Percentiles rank a stretch among this genome's conserved stretches.
Conservation (phyloP, 2,797 vertebrate genomes). For the Sparus aurata region DNA sequence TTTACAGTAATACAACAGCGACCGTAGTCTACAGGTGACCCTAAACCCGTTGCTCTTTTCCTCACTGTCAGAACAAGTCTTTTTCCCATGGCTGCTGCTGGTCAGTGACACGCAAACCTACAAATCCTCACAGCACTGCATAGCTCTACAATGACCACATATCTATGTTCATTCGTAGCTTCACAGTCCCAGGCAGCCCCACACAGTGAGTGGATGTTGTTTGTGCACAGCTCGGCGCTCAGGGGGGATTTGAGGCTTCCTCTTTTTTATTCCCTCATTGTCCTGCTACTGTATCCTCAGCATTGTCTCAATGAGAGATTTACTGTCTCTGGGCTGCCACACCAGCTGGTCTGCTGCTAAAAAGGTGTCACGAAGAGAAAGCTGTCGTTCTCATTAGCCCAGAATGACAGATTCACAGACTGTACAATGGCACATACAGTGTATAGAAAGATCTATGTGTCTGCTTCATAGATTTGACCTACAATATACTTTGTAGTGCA, state of each 20-base stretch:
- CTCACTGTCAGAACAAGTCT: conserved; percentile 24
- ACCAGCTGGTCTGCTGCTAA: conserved; percentile 79
- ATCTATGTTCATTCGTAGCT: conserved; percentile 21
- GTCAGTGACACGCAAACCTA: conserved; percentile 22
- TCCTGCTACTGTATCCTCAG: conserved; percentile 87
- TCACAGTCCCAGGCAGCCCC: conserved; percentile 46
- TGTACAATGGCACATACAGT: not conserved
- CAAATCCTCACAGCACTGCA: conserved; percentile 39
- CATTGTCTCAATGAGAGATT: conserved; percentile 90
- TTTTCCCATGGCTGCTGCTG: conserved; percentile 46
- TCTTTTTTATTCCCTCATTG: conserved; percentile 89
- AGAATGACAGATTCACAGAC: conserved; percentile 56
- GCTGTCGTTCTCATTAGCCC: conserved; percentile 84
- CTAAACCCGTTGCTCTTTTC: conserved; percentile 45
- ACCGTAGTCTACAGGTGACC: conserved; percentile 34
- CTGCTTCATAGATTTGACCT: not conserved
- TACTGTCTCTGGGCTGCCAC: conserved; percentile 76
- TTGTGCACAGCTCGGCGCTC: conserved; percentile 67
- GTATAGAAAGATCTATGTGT: not conserved
- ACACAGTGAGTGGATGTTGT: conserved; percentile 68
- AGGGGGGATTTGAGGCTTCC: conserved; percentile 84
- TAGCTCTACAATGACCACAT: conserved; percentile 58
- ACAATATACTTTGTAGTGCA: not conserved
- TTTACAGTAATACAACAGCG: conserved; percentile 6
- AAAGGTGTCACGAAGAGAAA: conserved; percentile 84